phyloP scores from a whole-genome alignment of 2,797 vertebrate genomes.

The Neosilurus mollespiculum region DNA sequence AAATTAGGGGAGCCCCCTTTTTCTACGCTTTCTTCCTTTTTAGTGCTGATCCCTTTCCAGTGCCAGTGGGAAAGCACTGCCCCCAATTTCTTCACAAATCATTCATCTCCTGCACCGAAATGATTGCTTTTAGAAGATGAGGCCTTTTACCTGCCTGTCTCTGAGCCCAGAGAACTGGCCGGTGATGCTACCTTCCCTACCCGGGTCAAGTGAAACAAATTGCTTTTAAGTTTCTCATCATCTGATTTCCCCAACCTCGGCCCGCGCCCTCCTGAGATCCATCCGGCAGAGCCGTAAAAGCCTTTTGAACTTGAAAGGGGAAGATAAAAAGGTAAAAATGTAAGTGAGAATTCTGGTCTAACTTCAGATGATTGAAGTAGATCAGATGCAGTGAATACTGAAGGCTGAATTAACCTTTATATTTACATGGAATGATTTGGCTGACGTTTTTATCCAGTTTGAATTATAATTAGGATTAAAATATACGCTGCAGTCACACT shows the following conservation, averaged over 20 bases:
- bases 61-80: slow-evolving; percentile 45
- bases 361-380: neutral
- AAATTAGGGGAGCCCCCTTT: slow-evolving; percentile 17
- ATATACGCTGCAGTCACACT: neutral
- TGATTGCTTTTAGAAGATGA: slow-evolving; percentile 62
- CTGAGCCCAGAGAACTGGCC: slow-evolving; percentile 28
- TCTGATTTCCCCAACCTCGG: slow-evolving; percentile 47
- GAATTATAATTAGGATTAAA: neutral
- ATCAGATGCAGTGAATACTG: neutral
- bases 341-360: slow-evolving; percentile 7
- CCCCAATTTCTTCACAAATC: slow-evolving; percentile 56
- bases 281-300: neutral
- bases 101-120: slow-evolving; percentile 27
- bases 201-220: slow-evolving; percentile 51
- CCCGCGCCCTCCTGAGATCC: slow-evolving; percentile 38
- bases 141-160: slow-evolving; percentile 40
- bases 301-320: neutral
- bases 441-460: neutral
- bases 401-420: neutral
- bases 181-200: slow-evolving; percentile 37
- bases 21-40: slow-evolving; percentile 43
- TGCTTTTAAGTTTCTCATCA: slow-evolving; percentile 46
- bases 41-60: slow-evolving; percentile 37
- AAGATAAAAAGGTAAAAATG: slow-evolving; percentile 21
- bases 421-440: neutral